A percentile compares a stretch with the other conserved stretches of the same genome.
These are phyloP conservation scores for Zaprionus capensis DNA, from an alignment of 1,140 invertebrate species.

Conservation along the genomic window DNA sequence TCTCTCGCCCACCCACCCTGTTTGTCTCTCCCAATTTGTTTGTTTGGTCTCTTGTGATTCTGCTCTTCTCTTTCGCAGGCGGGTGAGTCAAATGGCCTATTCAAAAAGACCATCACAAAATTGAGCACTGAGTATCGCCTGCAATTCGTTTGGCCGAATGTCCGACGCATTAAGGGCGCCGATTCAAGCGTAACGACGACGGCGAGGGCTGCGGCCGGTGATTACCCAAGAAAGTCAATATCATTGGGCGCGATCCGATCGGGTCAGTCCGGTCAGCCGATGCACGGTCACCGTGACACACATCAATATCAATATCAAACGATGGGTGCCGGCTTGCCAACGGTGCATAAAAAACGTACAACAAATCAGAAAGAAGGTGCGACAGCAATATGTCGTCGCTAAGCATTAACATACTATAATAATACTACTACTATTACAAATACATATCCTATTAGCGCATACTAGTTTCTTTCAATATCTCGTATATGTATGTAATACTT, in stretches of 20 bases:
- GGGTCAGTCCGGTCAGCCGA: slow-evolving; percentile 86
- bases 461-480: slow-evolving; percentile 72
- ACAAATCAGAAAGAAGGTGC: slow-evolving; percentile 85
- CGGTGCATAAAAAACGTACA: slow-evolving; percentile 85
- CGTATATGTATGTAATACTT: slow-evolving; percentile 60
- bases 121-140: slow-evolving; percentile 94
- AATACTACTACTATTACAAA: slow-evolving; percentile 46
- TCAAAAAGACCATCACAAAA: slow-evolving; percentile 89
- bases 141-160: slow-evolving; percentile 94
- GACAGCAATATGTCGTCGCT: slow-evolving; percentile 85
- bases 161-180: slow-evolving; percentile 85
- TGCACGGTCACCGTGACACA: slow-evolving; percentile 57
- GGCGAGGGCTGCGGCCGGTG: slow-evolving; percentile 83
- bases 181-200: slow-evolving; percentile 76
- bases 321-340: slow-evolving; percentile 85
- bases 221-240: slow-evolving; percentile 90
- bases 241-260: slow-evolving; percentile 93
- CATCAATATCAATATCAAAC: slow-evolving; percentile 66
- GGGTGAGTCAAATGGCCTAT: slow-evolving; percentile 86
- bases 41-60: slow-evolving; percentile 70
- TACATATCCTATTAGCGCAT: slow-evolving; percentile 71
- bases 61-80: slow-evolving; percentile 84
- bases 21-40: slow-evolving; percentile 46
- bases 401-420: slow-evolving; percentile 62
- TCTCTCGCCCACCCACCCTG: slow-evolving; percentile 33